phyloP scores from a whole-genome alignment of 2,797 vertebrate genomes.

The Enoplosus armatus region DNA sequence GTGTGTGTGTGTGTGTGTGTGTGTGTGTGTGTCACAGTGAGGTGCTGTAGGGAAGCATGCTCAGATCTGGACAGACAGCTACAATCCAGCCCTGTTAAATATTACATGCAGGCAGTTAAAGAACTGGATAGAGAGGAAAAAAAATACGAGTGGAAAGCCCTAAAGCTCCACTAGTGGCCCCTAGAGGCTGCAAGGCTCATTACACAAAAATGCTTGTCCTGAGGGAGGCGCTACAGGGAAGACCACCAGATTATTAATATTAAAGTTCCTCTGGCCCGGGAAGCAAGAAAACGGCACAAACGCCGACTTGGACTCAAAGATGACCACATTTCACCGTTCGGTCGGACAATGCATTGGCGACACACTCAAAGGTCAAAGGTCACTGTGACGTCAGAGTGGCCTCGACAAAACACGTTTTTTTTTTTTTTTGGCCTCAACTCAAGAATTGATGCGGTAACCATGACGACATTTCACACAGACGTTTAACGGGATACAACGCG shows the following conservation, averaged over 20 bases:
- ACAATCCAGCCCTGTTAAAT: conserved; percentile 24
- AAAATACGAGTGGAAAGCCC: conserved; percentile 3
- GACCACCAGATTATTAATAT: neutral
- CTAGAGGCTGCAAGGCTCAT: neutral
- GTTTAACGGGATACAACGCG: too few species aligned
- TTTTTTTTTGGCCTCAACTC: too few species aligned
- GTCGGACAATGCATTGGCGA: too few species aligned
- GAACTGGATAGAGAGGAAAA: neutral
- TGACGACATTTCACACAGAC: too few species aligned
- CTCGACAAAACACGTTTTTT: too few species aligned
- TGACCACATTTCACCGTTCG: too few species aligned
- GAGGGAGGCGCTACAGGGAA: neutral
- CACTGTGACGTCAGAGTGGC: too few species aligned
- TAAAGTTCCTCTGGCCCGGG: too few species aligned
- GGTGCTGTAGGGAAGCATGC: conserved; percentile 11
- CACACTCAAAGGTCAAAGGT: too few species aligned
- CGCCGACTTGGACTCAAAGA: too few species aligned
- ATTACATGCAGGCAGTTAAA: conserved; percentile 36
- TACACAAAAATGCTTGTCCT: neutral
- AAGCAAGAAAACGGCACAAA: too few species aligned
- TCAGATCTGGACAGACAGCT: conserved; percentile 27
- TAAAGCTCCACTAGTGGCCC: neutral
- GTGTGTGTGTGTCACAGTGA: neutral
- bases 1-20: conserved; percentile 1
- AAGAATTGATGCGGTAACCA: too few species aligned